Conservation (phyloP, 2,888 invertebrate species). For the Calameuta idolon region DNA sequence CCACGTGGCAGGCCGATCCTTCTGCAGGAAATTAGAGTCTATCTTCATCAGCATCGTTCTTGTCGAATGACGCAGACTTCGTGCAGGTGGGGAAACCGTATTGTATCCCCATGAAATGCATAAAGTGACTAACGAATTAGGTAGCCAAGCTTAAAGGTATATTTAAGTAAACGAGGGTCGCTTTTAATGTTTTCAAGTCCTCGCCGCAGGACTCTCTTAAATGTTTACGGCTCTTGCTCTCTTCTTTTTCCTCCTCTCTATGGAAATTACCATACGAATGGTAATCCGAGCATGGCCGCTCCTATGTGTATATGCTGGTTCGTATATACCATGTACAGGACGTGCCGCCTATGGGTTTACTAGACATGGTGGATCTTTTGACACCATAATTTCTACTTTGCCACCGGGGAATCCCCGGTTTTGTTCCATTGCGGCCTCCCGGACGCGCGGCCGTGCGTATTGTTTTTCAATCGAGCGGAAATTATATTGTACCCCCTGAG, state of each 20-base stretch:
- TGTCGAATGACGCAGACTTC: background rate
- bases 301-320: background rate
- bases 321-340: background rate
- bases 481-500: background rate
- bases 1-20: background rate
- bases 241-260: background rate
- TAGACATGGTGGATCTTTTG: slow-evolving; percentile 2
- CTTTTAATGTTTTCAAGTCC: background rate
- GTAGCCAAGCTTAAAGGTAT: background rate
- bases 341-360: background rate
- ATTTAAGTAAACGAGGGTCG: background rate
- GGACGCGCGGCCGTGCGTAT: background rate
- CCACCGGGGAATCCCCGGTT: background rate
- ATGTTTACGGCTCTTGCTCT: background rate
- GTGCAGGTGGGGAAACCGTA: background rate
- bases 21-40: background rate
- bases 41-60: background rate
- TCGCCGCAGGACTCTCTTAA: slow-evolving; percentile 3
- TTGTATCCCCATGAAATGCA: background rate
- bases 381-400: background rate
- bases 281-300: background rate
- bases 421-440: background rate
- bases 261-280: slow-evolving; percentile 6
- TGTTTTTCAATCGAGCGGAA: slow-evolving; percentile 5
- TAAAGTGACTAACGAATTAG: background rate